These are phyloP conservation scores for Hippoglossus stenolepis DNA, from an alignment of 2,113 vertebrate genomes.

Conservation along the genomic window DNA sequence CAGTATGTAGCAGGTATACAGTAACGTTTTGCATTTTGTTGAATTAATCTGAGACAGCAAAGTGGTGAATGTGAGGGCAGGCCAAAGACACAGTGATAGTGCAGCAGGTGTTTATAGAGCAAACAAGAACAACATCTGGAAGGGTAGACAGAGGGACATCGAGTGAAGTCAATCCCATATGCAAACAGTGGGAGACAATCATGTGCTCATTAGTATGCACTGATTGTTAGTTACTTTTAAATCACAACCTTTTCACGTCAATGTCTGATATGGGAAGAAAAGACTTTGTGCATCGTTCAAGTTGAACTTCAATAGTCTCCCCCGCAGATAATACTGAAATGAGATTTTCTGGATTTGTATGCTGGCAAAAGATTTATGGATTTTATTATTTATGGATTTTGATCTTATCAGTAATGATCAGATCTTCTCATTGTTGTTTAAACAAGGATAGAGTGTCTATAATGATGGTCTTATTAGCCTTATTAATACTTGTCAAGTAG, in stretches of 20 bases:
- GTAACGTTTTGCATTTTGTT: constrained; percentile 4
- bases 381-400: no score
- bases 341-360: background rate
- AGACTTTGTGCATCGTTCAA: background rate
- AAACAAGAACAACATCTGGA: constrained; percentile 49
- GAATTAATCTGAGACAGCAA: background rate
- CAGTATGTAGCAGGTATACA: background rate
- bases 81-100: constrained; percentile 35
- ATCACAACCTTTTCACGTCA: background rate
- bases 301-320: background rate
- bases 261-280: constrained; percentile 2
- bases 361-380: no score
- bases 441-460: no score
- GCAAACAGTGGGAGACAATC: constrained; percentile 29
- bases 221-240: background rate
- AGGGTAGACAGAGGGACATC: constrained; percentile 17
- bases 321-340: background rate
- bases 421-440: no score
- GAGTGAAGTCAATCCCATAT: constrained; percentile 10
- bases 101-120: constrained; percentile 58
- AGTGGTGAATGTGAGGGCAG: constrained; percentile 46
- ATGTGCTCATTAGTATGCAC: constrained; percentile 19
- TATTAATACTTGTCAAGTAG: no score
- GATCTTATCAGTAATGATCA: no score
- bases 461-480: no score